Percentiles rank a stretch among this genome's conserved stretches.
phyloP scores from a whole-genome alignment of 2,888 invertebrate species.

The Drosophila mercatorum region DNA sequence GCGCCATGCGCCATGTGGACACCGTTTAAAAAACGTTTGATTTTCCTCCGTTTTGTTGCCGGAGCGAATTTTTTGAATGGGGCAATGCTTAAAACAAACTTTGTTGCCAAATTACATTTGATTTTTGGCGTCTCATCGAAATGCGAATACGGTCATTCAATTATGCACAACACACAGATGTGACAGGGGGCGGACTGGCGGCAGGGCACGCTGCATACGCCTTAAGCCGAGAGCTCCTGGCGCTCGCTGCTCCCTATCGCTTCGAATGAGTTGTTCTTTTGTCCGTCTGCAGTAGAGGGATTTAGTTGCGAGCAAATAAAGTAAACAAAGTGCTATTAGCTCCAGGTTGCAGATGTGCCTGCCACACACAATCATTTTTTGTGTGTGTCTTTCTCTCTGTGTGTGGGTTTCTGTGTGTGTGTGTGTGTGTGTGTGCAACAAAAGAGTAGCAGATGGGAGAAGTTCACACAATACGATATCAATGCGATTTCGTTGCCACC shows the following conservation, averaged over 20 bases:
- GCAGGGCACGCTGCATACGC: constrained; percentile 23
- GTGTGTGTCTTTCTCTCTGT: background rate
- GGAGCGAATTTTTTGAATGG: constrained; percentile 48
- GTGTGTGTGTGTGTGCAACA: background rate
- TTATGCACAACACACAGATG: constrained; percentile 59
- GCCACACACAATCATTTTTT: constrained; percentile 6
- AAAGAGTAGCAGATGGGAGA: background rate
- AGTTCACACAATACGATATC: background rate
- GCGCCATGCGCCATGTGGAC: constrained; percentile 53
- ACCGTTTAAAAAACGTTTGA: constrained; percentile 65
- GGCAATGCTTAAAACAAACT: constrained; percentile 34
- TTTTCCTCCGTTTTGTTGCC: constrained; percentile 29
- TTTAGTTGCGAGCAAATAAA: constrained; percentile 46
- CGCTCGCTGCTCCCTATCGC: constrained; percentile 4
- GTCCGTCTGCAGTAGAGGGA: constrained; percentile 37
- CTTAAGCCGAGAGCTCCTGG: constrained; percentile 29
- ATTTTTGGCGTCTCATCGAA: constrained; percentile 36
- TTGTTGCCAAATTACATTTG: constrained; percentile 50
- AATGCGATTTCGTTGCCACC: background rate
- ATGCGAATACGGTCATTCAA: constrained; percentile 42
- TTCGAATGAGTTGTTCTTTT: constrained; percentile 11
- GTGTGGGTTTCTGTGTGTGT: background rate
- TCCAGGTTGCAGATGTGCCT: constrained; percentile 37
- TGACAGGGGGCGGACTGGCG: constrained; percentile 6
- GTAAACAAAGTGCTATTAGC: constrained; percentile 42